These are phyloP conservation scores for Bucco capensis DNA, from an alignment of 2,113 vertebrate genomes.

Conservation along the genomic window DNA sequence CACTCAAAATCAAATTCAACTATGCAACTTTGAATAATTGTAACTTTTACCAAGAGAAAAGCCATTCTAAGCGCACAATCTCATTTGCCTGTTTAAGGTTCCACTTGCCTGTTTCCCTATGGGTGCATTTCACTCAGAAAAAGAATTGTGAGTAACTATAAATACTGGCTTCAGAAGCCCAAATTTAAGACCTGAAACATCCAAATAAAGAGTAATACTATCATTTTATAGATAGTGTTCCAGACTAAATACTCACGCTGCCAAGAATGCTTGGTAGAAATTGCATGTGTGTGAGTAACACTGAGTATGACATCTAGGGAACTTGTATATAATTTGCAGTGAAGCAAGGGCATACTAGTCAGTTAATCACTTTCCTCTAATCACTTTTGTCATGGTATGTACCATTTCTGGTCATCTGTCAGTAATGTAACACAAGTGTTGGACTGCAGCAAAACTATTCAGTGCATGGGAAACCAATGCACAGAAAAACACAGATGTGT, in stretches of 20 bases:
- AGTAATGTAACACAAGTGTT: background rate
- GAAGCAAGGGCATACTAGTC: background rate
- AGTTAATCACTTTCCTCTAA: background rate
- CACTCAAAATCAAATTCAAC: background rate
- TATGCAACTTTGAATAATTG: background rate
- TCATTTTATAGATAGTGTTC: background rate
- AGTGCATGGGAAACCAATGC: background rate
- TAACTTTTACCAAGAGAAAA: background rate
- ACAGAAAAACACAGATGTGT: background rate
- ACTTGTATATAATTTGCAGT: background rate
- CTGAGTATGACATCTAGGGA: background rate
- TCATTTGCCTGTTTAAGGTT: background rate
- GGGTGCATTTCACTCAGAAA: background rate
- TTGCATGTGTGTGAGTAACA: background rate
- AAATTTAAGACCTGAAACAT: background rate
- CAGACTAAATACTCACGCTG: background rate
- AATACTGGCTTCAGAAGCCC: background rate
- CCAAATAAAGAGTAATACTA: background rate
- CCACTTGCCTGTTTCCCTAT: background rate
- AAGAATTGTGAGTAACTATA: background rate
- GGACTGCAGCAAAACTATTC: background rate
- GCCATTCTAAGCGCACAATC: background rate
- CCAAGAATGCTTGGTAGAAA: background rate
- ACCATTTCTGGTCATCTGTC: background rate
- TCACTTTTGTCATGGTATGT: background rate